phyloP scores from a whole-genome alignment of 2,113 vertebrate genomes.

The Pseudorhombus dupliciocellatus region DNA sequence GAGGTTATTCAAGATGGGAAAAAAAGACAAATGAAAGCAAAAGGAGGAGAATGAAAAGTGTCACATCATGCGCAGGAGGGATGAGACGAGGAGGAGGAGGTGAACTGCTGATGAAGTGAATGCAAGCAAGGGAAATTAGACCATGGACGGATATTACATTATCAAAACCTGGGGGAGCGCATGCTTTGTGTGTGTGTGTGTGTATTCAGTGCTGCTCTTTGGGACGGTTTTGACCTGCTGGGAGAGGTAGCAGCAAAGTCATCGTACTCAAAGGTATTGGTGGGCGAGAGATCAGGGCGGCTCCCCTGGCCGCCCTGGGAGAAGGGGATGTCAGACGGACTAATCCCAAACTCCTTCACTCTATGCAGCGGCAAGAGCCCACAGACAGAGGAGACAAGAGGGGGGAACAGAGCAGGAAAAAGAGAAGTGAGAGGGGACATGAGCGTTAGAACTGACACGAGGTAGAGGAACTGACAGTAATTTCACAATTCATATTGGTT shows the following conservation, averaged over 20 bases:
- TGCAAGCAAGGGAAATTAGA: conserved; percentile 9
- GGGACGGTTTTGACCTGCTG: conserved; percentile 87
- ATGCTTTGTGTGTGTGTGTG: conserved; percentile 51
- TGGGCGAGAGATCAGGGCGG: conserved; percentile 96
- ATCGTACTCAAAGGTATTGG: conserved; percentile 93
- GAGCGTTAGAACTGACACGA: conserved; percentile 62
- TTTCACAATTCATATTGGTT: neutral
- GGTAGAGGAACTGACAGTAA: conserved; percentile 21
- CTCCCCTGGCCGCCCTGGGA: conserved; percentile 93
- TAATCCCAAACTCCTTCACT: conserved; percentile 99
- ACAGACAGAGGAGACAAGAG: conserved; percentile 55
- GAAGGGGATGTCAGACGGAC: conserved; percentile 99
- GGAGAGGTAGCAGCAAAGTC: conserved; percentile 92
- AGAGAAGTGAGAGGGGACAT: conserved; percentile 53
- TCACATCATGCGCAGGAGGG: conserved; percentile 43
- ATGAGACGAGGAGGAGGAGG: conserved; percentile 6
- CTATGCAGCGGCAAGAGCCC: conserved; percentile 84
- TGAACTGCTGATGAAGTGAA: conserved; percentile 29
- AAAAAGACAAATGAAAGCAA: conserved; percentile 7
- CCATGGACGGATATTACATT: conserved; percentile 2
- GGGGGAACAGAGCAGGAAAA: conserved; percentile 51
- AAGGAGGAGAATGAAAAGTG: conserved; percentile 21
- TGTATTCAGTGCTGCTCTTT: conserved; percentile 29
- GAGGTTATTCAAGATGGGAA: conserved; percentile 4
- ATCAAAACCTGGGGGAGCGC: conserved; percentile 14